Conservation (phyloP, 1,140 invertebrate species). For the Lordiphosa clarofinis region DNA sequence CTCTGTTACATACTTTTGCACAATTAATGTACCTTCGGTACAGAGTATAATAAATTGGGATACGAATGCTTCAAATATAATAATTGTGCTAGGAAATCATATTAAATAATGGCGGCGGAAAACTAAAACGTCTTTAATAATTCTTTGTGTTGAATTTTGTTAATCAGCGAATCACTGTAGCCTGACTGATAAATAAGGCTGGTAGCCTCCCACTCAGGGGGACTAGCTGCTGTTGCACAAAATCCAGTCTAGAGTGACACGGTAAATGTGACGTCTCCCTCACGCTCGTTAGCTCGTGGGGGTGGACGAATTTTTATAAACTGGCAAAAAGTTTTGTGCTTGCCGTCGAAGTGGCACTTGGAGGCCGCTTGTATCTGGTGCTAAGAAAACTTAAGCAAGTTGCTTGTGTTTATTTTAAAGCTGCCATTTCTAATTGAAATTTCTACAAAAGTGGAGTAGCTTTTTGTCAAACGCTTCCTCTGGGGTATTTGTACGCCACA, state of each 20-base stretch:
- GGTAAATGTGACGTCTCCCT: not conserved
- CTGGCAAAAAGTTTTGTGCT: slow-evolving; percentile 52
- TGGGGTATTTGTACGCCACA: slow-evolving; percentile 22
- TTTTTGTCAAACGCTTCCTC: slow-evolving; percentile 22
- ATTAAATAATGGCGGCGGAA: no score
- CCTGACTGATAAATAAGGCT: slow-evolving; percentile 39
- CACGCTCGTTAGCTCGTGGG: not conserved
- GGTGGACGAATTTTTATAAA: slow-evolving; percentile 47
- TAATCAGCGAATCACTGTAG: no score
- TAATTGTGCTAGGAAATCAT: no score
- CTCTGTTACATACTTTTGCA: no score
- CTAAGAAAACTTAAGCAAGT: no score
- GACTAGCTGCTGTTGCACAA: slow-evolving; percentile 3
- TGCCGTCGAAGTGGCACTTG: no score
- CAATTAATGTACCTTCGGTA: no score
- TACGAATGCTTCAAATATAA: no score
- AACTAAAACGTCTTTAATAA: no score
- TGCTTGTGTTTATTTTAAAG: slow-evolving; percentile 19
- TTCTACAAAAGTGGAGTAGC: slow-evolving; percentile 19
- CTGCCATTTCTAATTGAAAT: slow-evolving; percentile 52
- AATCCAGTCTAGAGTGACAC: not conserved
- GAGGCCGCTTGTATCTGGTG: no score
- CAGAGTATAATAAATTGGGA: no score
- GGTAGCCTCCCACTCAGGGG: slow-evolving; percentile 39
- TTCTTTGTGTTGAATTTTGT: no score